Evolutionary conservation across 2,113 vertebrate genomes (phyloP).

Genomic region (Calonectris borealis): DNA sequence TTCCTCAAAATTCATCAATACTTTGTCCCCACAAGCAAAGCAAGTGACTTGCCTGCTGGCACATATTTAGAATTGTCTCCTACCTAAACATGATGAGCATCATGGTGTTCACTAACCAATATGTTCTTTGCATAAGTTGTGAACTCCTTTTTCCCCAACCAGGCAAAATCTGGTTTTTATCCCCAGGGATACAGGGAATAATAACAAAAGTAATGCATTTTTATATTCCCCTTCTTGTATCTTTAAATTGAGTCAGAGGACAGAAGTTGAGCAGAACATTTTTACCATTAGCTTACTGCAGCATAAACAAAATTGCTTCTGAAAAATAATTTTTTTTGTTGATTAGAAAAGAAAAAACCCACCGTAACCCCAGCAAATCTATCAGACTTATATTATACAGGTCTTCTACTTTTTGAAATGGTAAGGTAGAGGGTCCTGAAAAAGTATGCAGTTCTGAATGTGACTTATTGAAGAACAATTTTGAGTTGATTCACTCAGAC

Average conservation of each 20-base stretch:
- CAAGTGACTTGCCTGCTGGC: neutral
- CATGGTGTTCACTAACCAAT: neutral
- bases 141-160: neutral
- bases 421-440: neutral
- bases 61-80: neutral
- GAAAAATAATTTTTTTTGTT: neutral
- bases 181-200: neutral
- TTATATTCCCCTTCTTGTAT: neutral
- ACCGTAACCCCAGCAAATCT: neutral
- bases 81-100: neutral
- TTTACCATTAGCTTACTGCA: neutral
- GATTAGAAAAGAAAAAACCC: neutral
- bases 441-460: neutral
- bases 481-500: neutral
- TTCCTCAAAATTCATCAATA: neutral
- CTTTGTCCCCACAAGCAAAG: neutral
- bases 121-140: neutral
- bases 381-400: neutral
- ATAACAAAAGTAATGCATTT: neutral
- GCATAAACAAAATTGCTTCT: neutral
- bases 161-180: neutral
- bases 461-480: neutral
- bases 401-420: neutral
- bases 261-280: neutral
- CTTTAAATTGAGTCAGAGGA: neutral